A percentile compares a stretch with the other conserved stretches of the same genome.
phyloP scores from a whole-genome alignment of 2,797 vertebrate species.

The Bryconaethiops microstoma region DNA sequence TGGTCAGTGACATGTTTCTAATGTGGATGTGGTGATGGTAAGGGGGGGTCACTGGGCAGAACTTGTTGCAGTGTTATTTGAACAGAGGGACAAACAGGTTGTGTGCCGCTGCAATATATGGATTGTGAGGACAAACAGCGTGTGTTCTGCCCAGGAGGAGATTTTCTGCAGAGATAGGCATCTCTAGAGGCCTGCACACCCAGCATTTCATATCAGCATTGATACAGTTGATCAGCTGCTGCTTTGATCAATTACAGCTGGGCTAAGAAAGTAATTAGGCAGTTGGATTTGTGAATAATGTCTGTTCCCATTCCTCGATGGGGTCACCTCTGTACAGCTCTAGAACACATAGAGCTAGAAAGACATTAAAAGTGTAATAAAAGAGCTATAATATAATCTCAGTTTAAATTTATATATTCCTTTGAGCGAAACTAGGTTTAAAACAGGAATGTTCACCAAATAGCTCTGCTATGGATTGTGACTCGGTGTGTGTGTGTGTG shows the following conservation, averaged over 20 bases:
- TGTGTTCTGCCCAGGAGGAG: conserved; percentile 18
- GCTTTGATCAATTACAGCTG: conserved; percentile 43
- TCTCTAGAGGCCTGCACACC: conserved; percentile 22
- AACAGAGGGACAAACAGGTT: conserved; percentile 37
- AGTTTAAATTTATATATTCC: neutral
- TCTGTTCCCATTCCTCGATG: conserved; percentile 10
- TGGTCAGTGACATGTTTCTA: conserved; percentile 63
- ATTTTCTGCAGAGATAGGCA: conserved; percentile 16
- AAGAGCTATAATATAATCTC: neutral
- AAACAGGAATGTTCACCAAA: conserved; percentile 35
- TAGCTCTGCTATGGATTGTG: conserved; percentile 26
- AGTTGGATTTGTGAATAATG: conserved; percentile 35
- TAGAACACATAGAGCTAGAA: conserved; percentile 19
- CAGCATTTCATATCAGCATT: conserved; percentile 50
- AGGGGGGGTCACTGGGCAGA: conserved; percentile 60
- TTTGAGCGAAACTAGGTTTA: neutral
- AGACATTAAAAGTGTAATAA: conserved; percentile 38
- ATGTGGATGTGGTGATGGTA: conserved; percentile 58
- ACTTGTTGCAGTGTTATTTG: conserved; percentile 72
- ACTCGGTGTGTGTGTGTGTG: conserved; percentile 21
- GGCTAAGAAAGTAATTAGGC: conserved; percentile 43
- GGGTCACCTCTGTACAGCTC: conserved; percentile 38
- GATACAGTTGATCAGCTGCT: conserved; percentile 47
- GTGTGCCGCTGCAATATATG: neutral
- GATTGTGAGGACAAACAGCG: neutral